Evolutionary conservation across 2,888 invertebrate genomes (phyloP), one percentile per base, ranked within the genome.

Genomic region (Macrostomum cliftonense): DNA sequence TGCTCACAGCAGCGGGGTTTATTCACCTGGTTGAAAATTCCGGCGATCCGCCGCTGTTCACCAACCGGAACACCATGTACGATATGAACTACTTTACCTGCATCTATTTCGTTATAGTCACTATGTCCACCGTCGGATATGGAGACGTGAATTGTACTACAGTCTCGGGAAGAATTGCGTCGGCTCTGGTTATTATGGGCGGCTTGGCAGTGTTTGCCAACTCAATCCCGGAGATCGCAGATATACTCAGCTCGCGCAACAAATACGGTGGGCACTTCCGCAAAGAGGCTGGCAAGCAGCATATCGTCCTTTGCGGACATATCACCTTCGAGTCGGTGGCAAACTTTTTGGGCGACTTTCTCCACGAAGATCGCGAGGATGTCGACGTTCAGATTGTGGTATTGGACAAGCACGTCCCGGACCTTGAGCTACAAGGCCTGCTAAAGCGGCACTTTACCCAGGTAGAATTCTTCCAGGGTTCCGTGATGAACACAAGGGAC

Each of bases 171-270:
- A 79, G 93, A 75, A 85, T 89, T 66, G 97, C 97, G 80, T 83
- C 97, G 76, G 89, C 95, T 74, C 88, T 97, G 80, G 97, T 97
- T 79, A 88, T 99, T 74, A 84, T 97, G 73, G 91, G 93, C 75
- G 95, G 95, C 78, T 86, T 99, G 87, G 95, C 95, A 79, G 89
- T 95, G 82, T 97, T 97, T 82, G 93, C 95, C 79, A 91, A 89
- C 80, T 93, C 91, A 83, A 89, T 97, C 77, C 95, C 95, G 75
- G 95, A 97, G 83, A 93, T 97, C 78, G 89, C 88, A 75, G 93
- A 95, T 79, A 83, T 95, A 78, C 84, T 95, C 75, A 91, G 93
- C 77, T 87, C 89, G 78, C 83, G 93, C 75, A 85, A 88, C 80
- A 91, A 93, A 79, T 95, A 93, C 79, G 89, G 89, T 78, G 95